Base-by-base conservation (phyloP, 2,888 invertebrate genomes). In the Coelopa pilipes region DNA sequence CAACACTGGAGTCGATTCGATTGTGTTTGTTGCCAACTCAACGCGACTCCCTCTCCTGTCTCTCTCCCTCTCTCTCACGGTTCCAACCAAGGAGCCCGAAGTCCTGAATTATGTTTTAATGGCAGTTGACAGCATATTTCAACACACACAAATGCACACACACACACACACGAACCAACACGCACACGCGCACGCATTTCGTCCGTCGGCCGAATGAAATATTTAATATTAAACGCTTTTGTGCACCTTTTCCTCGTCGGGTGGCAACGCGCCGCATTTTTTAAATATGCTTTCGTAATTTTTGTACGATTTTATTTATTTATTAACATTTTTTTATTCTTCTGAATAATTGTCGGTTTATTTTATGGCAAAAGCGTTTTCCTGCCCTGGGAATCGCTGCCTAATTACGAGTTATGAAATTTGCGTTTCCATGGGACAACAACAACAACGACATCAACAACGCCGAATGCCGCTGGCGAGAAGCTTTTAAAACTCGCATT, bases 341-440 rank as follows among this genome's bases (percentile, higher is more conserved):
- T 62, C 34, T 45, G 24, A 53, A 13, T 50, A n/a, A 66, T 66
- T 66, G 57, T 47, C 21, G 13, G 17, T 34, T 15, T 19, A 50
- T 70, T 59, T 70, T 60, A 60, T 21, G 59, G 49, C 21, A 47
- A 70, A 60, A 70, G 9, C 46, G 59, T 34, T 69, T 57, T 59
- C 46, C 59, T n/a, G 21, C 47, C 46, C 59, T n/a, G 59, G 15
- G 59, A 70, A 70, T 70, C 46, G 62, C 49, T 77, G 78, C 78
- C 81, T 80, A 81, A 81, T 81, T 81, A 79, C 79, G 77, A 80
- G 79, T 81, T 80, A 81, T 81, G 80, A 80, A 80, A 81, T 65
- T 73, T 70, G 70, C 66, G 73, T 66, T 70, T 47, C 65, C 15
- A 12, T 15, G n/a, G 59, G 24, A 53, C 15, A 12, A 46, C 1